phyloP scores from a whole-genome alignment of 2,113 vertebrate species.

The Menidia beryllina region DNA sequence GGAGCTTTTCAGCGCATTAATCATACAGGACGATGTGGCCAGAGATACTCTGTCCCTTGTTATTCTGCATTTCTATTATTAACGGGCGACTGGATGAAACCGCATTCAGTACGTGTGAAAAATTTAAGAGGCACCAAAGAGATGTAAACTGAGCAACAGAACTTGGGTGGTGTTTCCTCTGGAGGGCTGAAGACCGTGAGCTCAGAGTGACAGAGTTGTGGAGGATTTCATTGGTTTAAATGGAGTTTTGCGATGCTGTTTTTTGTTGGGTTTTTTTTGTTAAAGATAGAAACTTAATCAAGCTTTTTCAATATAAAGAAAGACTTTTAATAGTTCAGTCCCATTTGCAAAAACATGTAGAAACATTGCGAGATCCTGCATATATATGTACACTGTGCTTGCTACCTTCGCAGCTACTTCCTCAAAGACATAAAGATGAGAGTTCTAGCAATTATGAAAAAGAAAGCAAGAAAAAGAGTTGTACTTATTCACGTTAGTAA shows the following conservation, averaged over 20 bases:
- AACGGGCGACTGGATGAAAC: slow-evolving; percentile 54
- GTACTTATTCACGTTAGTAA: slow-evolving; percentile 60
- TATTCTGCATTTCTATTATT: slow-evolving; percentile 65
- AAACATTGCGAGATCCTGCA: slow-evolving; percentile 78
- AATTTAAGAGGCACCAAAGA: slow-evolving; percentile 55
- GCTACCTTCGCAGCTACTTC: slow-evolving; percentile 77
- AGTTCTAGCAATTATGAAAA: slow-evolving; percentile 64
- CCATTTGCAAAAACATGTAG: slow-evolving; percentile 78
- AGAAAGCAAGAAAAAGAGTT: slow-evolving; percentile 55
- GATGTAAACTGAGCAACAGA: slow-evolving; percentile 16
- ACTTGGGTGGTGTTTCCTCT: neutral
- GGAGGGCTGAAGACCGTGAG: too few species aligned
- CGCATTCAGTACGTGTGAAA: slow-evolving; percentile 41
- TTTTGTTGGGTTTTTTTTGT: too few species aligned
- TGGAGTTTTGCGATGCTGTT: too few species aligned
- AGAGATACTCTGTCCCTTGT: slow-evolving; percentile 57
- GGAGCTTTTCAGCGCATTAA: slow-evolving; percentile 72
- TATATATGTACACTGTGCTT: slow-evolving; percentile 59
- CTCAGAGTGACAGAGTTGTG: too few species aligned
- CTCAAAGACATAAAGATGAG: slow-evolving; percentile 65
- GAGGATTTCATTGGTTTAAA: too few species aligned
- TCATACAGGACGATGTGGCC: slow-evolving; percentile 63
- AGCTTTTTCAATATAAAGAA: slow-evolving; percentile 66
- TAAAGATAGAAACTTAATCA: slow-evolving; percentile 28
- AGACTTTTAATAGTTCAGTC: slow-evolving; percentile 77